A percentile compares a stretch with the other conserved stretches of the same genome.
Conservation (phyloP, 2,113 vertebrate genomes). For the Gulo gulo region DNA sequence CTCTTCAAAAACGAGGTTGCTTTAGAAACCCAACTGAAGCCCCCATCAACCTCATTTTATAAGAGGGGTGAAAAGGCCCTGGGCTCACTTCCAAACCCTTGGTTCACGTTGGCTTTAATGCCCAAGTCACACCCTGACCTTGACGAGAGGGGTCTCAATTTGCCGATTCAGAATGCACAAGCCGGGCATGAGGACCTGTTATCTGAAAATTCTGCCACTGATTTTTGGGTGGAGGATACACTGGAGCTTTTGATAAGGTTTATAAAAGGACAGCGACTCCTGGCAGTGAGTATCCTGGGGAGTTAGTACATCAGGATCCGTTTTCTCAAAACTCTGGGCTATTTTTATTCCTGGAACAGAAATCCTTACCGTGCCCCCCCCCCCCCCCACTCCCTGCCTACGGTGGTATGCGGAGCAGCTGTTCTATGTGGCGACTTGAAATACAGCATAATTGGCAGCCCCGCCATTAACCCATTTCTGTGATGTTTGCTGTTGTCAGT, state of each 20-base stretch:
- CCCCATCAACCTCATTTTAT: background rate
- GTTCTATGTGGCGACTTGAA: background rate
- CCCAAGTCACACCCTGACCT: background rate
- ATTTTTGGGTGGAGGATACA: background rate
- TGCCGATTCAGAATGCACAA: background rate
- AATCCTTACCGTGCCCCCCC: background rate
- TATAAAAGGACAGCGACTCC: background rate
- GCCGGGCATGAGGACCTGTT: background rate
- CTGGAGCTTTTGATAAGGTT: background rate
- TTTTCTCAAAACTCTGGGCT: slow-evolving; percentile 54
- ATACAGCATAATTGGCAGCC: background rate
- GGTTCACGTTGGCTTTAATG: background rate
- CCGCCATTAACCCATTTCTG: background rate
- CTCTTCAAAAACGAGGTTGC: background rate
- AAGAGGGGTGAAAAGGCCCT: background rate
- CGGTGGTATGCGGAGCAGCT: background rate
- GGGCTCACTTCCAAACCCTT: background rate
- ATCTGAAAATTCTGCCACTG: background rate
- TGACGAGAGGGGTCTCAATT: background rate
- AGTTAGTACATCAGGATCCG: background rate
- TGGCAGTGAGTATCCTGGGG: background rate
- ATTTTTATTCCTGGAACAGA: slow-evolving; percentile 66
- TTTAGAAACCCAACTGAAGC: background rate
- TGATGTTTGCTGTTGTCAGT: background rate
- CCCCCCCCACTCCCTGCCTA: background rate